These are phyloP conservation scores for Mallotus villosus DNA, from an alignment of 2,797 vertebrate species.

Conservation along the genomic window DNA sequence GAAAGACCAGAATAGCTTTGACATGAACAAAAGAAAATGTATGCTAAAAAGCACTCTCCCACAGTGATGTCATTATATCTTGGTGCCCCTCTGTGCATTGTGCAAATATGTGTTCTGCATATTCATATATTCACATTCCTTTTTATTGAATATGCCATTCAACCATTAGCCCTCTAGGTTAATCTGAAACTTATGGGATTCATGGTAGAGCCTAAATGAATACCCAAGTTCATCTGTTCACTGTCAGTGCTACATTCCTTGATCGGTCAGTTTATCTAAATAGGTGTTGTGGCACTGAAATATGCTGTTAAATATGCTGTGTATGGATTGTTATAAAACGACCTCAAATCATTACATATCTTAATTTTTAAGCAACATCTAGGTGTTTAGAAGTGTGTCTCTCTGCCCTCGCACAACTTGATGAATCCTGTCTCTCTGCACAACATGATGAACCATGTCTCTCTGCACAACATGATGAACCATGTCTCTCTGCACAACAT, in stretches of 20 bases:
- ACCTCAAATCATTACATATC: not conserved
- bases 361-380: no score
- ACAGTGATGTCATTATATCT: not conserved
- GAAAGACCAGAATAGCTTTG: slow-evolving; percentile 13
- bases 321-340: not conserved
- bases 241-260: not conserved
- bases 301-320: no score
- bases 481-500: no score
- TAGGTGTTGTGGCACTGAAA: not conserved
- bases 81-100: not conserved
- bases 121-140: not conserved
- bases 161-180: not conserved
- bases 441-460: not conserved
- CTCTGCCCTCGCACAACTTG: not conserved
- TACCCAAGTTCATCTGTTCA: no score
- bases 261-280: not conserved
- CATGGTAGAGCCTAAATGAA: not conserved
- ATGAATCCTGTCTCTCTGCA: no score
- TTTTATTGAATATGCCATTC: not conserved
- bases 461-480: not conserved
- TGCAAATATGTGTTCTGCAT: not conserved
- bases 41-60: not conserved
- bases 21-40: not conserved
- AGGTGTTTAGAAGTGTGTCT: slow-evolving; percentile 29
- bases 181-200: not conserved